A percentile compares a stretch with the other conserved stretches of the same genome.
Conservation (phyloP, 2,888 invertebrate species). For the Campoplex nolae region DNA sequence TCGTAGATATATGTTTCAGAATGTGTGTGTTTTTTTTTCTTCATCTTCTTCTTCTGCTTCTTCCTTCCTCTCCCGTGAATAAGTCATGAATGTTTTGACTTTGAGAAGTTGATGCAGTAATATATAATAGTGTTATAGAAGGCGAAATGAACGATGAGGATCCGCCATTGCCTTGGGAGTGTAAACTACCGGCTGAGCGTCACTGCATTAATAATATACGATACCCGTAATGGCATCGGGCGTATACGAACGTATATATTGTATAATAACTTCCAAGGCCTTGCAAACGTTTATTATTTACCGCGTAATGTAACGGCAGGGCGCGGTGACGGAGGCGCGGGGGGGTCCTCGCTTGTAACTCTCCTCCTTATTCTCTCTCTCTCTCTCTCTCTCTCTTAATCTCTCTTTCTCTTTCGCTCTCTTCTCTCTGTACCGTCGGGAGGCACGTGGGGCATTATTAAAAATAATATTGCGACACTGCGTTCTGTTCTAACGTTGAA, state of each 20-base stretch:
- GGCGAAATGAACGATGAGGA: constrained; percentile 61
- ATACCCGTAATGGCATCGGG: constrained; percentile 84
- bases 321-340: constrained; percentile 74
- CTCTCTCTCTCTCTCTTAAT: constrained; percentile 34
- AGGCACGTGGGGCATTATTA: constrained; percentile 79
- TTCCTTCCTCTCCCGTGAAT: constrained; percentile 2
- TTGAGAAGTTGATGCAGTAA: constrained; percentile 22
- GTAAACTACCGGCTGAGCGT: constrained; percentile 79
- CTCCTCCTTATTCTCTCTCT: constrained; percentile 58
- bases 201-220: constrained; percentile 85
- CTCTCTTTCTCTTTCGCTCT: constrained; percentile 27
- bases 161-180: constrained; percentile 63
- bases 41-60: too few relatives aligned
- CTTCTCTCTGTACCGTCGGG: constrained; percentile 59
- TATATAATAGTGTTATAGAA: constrained; percentile 46
- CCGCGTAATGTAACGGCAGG: constrained; percentile 84
- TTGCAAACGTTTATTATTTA: constrained; percentile 85
- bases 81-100: constrained; percentile 35
- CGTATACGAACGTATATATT: constrained; percentile 83
- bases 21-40: constrained; percentile 8
- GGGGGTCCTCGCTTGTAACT: constrained; percentile 77
- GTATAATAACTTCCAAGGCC: constrained; percentile 85
- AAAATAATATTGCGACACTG: constrained; percentile 82
- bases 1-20: constrained; percentile 14
- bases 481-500: constrained; percentile 71